Percentiles rank a stretch among this genome's conserved stretches.
Conservation (phyloP, 1,140 invertebrate genomes). For the Dendroctonus valens region DNA sequence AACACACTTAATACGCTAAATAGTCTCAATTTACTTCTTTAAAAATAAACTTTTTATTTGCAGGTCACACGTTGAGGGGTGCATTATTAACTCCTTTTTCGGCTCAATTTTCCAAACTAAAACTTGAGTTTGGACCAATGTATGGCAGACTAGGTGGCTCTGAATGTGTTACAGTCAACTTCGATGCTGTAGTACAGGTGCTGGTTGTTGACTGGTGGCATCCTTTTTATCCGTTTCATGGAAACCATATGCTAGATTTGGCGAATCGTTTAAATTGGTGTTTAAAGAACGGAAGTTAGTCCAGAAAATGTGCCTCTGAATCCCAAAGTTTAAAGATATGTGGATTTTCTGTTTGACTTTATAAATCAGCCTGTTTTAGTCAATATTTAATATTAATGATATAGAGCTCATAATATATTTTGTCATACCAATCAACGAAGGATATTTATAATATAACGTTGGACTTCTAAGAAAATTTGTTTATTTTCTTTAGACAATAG, state of each 20-base stretch:
- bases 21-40: too few relatives aligned
- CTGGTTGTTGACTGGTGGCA: constrained; percentile 72
- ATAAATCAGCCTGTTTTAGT: too few relatives aligned
- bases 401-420: too few relatives aligned
- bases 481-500: too few relatives aligned
- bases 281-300: not conserved
- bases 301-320: not conserved
- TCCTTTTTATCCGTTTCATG: constrained; percentile 61
- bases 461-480: too few relatives aligned
- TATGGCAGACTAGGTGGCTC: constrained; percentile 49
- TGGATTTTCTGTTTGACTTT: too few relatives aligned
- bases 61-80: constrained; percentile 60
- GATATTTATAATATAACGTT: too few relatives aligned
- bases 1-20: too few relatives aligned
- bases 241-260: constrained; percentile 17
- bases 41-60: constrained; percentile 33
- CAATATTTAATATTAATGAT: too few relatives aligned
- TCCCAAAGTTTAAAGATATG: too few relatives aligned
- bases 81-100: constrained; percentile 60
- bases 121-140: constrained; percentile 59
- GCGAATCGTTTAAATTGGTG: constrained; percentile 41
- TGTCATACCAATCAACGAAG: too few relatives aligned
- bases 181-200: constrained; percentile 65
- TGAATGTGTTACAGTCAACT: constrained; percentile 49
- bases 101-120: constrained; percentile 59